phyloP scores from a whole-genome alignment of 2,888 invertebrate species.

The Neelides folsomi region DNA sequence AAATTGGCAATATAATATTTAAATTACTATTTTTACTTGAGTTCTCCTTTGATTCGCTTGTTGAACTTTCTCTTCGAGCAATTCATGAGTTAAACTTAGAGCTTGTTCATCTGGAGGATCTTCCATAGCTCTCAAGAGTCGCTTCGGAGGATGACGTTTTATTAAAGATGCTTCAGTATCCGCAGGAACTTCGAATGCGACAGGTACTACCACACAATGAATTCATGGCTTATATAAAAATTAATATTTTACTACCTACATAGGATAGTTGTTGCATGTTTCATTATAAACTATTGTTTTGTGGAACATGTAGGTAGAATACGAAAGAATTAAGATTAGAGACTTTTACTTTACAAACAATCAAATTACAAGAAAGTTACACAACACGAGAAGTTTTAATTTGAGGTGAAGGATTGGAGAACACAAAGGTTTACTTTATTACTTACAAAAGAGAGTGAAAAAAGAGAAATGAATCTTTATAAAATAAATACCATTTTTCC shows the following conservation, averaged over 20 bases:
- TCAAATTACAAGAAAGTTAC: not conserved
- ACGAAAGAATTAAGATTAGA: not conserved
- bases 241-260: too few relatives aligned
- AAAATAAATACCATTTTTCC: constrained; percentile 9
- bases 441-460: not conserved
- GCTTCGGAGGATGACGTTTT: constrained; percentile 29
- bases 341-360: not conserved
- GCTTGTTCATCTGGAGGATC: constrained; percentile 18
- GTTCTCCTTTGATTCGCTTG: constrained; percentile 31
- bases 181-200: constrained; percentile 33
- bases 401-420: not conserved
- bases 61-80: constrained; percentile 30
- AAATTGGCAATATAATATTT: not conserved
- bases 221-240: too few relatives aligned
- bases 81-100: constrained; percentile 22
- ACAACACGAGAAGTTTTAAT: not conserved
- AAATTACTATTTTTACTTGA: constrained; percentile 16
- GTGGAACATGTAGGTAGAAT: not conserved
- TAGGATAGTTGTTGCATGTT: too few relatives aligned
- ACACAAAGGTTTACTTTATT: not conserved
- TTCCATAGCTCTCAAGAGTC: constrained; percentile 26
- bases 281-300: not conserved
- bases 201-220: constrained; percentile 17
- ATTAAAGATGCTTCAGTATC: constrained; percentile 21
- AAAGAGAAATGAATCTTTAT: not conserved